phyloP scores from a whole-genome alignment of 2,888 invertebrate species.

The Drosophila flavopinicola region DNA sequence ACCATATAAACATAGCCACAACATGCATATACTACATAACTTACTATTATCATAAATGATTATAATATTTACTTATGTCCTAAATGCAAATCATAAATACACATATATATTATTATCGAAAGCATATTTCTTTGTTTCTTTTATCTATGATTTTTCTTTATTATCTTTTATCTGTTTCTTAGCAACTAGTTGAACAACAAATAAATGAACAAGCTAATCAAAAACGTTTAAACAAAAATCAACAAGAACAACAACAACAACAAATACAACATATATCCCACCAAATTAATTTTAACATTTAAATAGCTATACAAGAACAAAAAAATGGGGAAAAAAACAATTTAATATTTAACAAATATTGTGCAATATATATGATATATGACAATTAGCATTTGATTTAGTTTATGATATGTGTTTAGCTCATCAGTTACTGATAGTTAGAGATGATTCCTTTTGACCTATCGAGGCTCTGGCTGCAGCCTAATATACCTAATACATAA shows the following conservation, averaged over 20 bases:
- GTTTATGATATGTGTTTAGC: conserved; percentile 15
- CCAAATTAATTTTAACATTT: conserved; percentile 73
- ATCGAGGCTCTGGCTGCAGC: conserved; percentile 48
- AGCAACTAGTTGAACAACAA: conserved; percentile 8
- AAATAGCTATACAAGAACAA: conserved; percentile 36
- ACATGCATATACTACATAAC: conserved; percentile 39
- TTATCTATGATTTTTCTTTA: neutral
- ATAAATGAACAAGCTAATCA: conserved; percentile 31
- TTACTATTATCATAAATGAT: conserved; percentile 63
- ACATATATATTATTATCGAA: conserved; percentile 49
- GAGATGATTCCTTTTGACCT: conserved; percentile 10
- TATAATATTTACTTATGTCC: conserved; percentile 63
- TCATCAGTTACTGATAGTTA: conserved; percentile 5
- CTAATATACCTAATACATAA: conserved; percentile 26
- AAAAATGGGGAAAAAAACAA: conserved; percentile 34
- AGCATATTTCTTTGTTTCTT: conserved; percentile 31
- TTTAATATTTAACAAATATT: conserved; percentile 27
- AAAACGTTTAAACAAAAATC: conserved; percentile 42
- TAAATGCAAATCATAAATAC: conserved; percentile 56
- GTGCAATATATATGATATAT: conserved; percentile 30
- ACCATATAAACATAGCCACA: conserved; percentile 51
- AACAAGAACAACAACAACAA: conserved; percentile 51
- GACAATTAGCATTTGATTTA: conserved; percentile 20
- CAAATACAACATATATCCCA: conserved; percentile 81
- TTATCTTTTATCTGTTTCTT: neutral